Conservation (phyloP, 2,797 vertebrate species). For the Prionace glauca region DNA sequence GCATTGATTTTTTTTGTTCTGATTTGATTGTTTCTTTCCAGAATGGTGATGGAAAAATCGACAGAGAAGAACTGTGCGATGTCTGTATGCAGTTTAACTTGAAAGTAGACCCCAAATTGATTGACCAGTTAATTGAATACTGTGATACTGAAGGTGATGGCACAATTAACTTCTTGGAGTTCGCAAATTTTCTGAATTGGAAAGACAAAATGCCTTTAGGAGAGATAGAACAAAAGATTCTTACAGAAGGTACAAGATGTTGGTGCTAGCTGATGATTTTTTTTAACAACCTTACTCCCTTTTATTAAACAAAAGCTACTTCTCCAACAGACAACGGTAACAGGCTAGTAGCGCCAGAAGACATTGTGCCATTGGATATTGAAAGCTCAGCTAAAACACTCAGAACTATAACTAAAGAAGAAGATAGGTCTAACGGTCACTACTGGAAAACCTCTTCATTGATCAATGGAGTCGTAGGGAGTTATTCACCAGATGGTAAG, state of each 20-base stretch:
- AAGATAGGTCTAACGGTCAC: conserved; percentile 45
- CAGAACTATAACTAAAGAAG: conserved; percentile 53
- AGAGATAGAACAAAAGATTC: conserved; percentile 57
- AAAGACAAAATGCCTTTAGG: conserved; percentile 69
- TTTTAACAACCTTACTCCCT: not conserved
- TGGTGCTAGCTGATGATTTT: not conserved
- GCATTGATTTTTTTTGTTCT: not conserved
- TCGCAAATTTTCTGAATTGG: conserved; percentile 82
- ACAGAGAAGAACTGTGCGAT: conserved; percentile 63
- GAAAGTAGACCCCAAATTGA: conserved; percentile 55
- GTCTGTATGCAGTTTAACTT: conserved; percentile 65
- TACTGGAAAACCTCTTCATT: conserved; percentile 67
- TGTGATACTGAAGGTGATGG: conserved; percentile 76
- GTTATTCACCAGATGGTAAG: conserved; percentile 55
- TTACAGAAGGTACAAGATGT: conserved; percentile 55
- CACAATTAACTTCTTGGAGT: conserved; percentile 71
- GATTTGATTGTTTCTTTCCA: conserved; percentile 46
- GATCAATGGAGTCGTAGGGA: conserved; percentile 56
- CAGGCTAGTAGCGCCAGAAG: conserved; percentile 54
- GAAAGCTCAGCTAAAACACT: conserved; percentile 56
- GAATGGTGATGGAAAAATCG: conserved; percentile 68
- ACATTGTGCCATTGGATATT: conserved; percentile 55
- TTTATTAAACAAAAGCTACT: not conserved
- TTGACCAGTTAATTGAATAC: conserved; percentile 69
- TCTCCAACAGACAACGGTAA: not conserved